Base-by-base conservation (phyloP, 92 coral and sea anemone genomes). In the Epizoanthus ramosus region DNA sequence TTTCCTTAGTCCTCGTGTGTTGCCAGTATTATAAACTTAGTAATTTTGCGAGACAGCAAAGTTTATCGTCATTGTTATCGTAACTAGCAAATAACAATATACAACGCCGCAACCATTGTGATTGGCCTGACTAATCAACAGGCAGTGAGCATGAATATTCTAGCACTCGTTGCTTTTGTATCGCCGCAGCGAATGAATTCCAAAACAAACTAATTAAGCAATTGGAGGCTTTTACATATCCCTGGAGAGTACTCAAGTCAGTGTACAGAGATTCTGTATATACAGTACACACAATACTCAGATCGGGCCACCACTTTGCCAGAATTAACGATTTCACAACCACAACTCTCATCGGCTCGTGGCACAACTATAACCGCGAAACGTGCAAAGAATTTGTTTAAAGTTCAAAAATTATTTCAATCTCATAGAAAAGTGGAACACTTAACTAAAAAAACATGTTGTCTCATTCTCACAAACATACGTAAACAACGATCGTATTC, bases 1-100 rank as follows among this genome's bases (percentile, higher is more conserved):
- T 22, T 3, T n/a, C 21, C 71, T 43, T 41, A 10, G 16, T 37
- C 52, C 82, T 10, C 65, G 57, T 77, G 31, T 43, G 14, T 9
- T 21, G 39, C 65, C 58, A 61, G 41, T 61, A 37, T 37, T 37
- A 37, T 37, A 37, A 77, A 50, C 69, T 22, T 19, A 61, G 56
- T 60, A 61, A 61, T 61, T 77, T 41, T 61, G 8, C 82, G 71
- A 60, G 60, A 39, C 82, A 41, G 22, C 22, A 77, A 77, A 61
- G 39, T 77, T 77, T 39, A 77, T 43, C 82, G 31, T 69, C 61
- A 41, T 77, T 77, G 82, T 19, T 61, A 31, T 60, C 82, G 71
- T 61, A 41, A 57, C 71, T 18, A 77, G 82, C 52, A 77, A 77
- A 77, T 77, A 77, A 23, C 17, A 6, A 77, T 25, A 41, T 59